phyloP scores from a whole-genome alignment of 2,888 invertebrate species.

The Drosophila prostipennis region DNA sequence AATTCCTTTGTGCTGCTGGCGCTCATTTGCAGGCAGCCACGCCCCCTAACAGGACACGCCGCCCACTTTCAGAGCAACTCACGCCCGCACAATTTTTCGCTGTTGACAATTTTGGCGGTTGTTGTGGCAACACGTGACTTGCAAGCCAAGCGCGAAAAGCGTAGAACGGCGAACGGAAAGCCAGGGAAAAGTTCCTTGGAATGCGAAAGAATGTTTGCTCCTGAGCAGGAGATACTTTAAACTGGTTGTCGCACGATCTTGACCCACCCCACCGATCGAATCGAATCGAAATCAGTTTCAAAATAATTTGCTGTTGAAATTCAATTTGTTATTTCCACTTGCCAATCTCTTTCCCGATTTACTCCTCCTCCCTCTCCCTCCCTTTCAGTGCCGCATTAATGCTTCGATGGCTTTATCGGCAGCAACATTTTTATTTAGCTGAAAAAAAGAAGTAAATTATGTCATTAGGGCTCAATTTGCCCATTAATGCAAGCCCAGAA shows the following conservation, averaged over 20 bases:
- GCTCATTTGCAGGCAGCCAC: conserved; percentile 61
- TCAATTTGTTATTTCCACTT: conserved; percentile 78
- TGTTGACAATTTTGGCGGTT: conserved; percentile 79
- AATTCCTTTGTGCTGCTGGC: conserved; percentile 78
- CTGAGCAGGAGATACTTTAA: conserved; percentile 54
- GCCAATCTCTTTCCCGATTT: conserved; percentile 23
- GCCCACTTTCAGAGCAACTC: conserved; percentile 50
- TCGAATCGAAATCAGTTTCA: conserved; percentile 79
- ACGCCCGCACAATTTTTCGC: conserved; percentile 79
- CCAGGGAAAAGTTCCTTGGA: conserved; percentile 56
- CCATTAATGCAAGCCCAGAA: conserved; percentile 35
- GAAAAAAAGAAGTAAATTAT: conserved; percentile 62
- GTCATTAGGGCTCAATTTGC: conserved; percentile 67
- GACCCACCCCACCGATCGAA: conserved; percentile 68
- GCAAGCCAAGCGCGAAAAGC: conserved; percentile 62
- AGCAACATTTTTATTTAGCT: conserved; percentile 42
- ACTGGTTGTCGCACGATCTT: conserved; percentile 54
- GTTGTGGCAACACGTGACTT: conserved; percentile 78
- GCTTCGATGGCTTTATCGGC: conserved; percentile 69
- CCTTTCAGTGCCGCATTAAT: conserved; percentile 57
- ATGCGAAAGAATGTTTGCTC: conserved; percentile 54
- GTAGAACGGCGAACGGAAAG: conserved; percentile 12
- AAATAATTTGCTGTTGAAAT: conserved; percentile 75
- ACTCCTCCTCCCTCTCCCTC: not conserved
- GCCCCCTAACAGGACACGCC: conserved; percentile 25